Conservation (phyloP, 2,113 vertebrate genomes). For the Diphyllodes magnificus region DNA sequence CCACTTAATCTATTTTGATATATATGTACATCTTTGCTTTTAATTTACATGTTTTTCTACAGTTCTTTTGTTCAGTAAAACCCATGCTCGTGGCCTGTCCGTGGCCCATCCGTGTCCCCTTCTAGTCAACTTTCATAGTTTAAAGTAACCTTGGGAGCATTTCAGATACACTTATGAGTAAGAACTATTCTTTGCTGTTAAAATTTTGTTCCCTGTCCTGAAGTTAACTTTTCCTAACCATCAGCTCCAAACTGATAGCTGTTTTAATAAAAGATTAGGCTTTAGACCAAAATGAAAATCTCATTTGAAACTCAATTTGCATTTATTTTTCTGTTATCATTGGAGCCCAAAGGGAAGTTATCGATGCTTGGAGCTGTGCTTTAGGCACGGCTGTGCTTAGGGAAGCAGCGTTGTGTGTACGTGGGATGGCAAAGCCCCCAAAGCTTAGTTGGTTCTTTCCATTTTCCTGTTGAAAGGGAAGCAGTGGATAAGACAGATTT, state of each 20-base stretch:
- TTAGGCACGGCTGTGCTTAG: background rate
- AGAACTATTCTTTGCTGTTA: background rate
- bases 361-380: background rate
- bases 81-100: background rate
- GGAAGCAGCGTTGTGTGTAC: background rate
- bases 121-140: background rate
- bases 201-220: constrained; percentile 1
- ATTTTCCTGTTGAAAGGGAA: background rate
- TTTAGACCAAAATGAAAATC: constrained; percentile 1
- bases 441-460: background rate
- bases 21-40: constrained; percentile 8
- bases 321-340: background rate
- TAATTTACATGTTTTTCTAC: constrained; percentile 5
- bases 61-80: background rate
- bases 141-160: background rate
- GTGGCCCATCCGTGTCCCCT: fast-evolving
- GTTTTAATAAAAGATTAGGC: constrained; percentile 16
- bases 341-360: background rate
- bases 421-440: background rate
- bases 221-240: background rate
- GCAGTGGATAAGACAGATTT: background rate
- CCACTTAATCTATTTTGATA: constrained; percentile 19
- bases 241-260: background rate
- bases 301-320: background rate
- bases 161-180: background rate